phyloP scores from a whole-genome alignment of 2,113 vertebrate genomes.

The Nesogale talazaci region DNA sequence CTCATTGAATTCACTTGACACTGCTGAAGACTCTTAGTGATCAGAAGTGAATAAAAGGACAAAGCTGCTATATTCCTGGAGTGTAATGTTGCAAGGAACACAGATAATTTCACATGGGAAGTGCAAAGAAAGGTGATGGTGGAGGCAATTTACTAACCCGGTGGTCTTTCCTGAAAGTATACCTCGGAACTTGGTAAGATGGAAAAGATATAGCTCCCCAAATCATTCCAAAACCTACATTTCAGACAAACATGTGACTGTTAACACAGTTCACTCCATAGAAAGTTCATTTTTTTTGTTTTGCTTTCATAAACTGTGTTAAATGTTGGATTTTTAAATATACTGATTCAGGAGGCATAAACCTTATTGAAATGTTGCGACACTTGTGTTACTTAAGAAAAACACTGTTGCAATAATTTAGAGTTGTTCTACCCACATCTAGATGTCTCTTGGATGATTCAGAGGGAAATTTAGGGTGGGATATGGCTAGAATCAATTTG shows the following conservation, averaged over 20 bases:
- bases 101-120: neutral
- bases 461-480: slow-evolving; percentile 50
- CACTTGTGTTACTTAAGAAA: slow-evolving; percentile 16
- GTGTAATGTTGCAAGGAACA: neutral
- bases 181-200: neutral
- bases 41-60: neutral
- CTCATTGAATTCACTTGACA: neutral
- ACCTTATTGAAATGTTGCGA: slow-evolving; percentile 49
- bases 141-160: neutral
- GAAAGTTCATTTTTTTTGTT: neutral
- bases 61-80: neutral
- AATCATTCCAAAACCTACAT: neutral
- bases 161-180: neutral
- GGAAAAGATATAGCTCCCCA: neutral
- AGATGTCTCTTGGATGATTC: slow-evolving; percentile 62
- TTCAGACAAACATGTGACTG: neutral
- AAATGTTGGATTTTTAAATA: slow-evolving; percentile 9
- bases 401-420: slow-evolving; percentile 55
- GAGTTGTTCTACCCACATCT: slow-evolving; percentile 21
- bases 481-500: slow-evolving; percentile 46
- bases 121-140: neutral
- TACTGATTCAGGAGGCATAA: neutral
- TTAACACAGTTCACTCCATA: neutral
- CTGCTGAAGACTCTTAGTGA: neutral
- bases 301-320: neutral